These are phyloP conservation scores for Nematostella vectensis DNA, from an alignment of 92 coral and sea anemone genomes.

Conservation along the genomic window DNA sequence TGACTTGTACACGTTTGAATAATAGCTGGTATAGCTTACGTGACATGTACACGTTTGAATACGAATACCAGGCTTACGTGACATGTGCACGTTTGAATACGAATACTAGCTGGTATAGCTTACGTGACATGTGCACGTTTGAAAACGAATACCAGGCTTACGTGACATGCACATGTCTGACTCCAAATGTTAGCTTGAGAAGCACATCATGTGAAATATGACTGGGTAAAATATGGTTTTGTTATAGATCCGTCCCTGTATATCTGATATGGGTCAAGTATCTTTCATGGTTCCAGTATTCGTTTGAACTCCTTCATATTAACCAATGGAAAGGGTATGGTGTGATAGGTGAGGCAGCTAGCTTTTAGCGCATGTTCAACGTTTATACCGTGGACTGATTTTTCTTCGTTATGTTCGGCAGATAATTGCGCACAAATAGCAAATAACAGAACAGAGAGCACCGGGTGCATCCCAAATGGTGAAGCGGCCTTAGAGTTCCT, in stretches of 20 bases:
- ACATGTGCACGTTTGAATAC: too few relatives aligned
- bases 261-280: slow-evolving; percentile 93
- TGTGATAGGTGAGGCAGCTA: slow-evolving; percentile 33
- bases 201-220: too few relatives aligned
- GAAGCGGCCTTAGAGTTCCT: slow-evolving; percentile 21
- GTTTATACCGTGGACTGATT: background rate
- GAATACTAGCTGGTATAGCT: too few relatives aligned
- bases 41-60: too few relatives aligned
- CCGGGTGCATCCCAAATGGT: slow-evolving; percentile 32
- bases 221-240: background rate
- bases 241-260: slow-evolving; percentile 58
- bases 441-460: background rate
- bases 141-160: too few relatives aligned
- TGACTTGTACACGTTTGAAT: too few relatives aligned
- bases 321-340: slow-evolving; percentile 88
- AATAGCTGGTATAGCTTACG: too few relatives aligned
- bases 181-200: too few relatives aligned
- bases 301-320: slow-evolving; percentile 74
- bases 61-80: too few relatives aligned
- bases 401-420: background rate
- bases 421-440: background rate
- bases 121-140: too few relatives aligned
- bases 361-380: background rate
- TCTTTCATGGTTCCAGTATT: slow-evolving; percentile 93
- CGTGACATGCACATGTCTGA: too few relatives aligned